Evolutionary conservation across 1,140 invertebrate species (phyloP), one percentile per base, ranked within the genome.

Genomic region (Trichogramma pretiosum): DNA sequence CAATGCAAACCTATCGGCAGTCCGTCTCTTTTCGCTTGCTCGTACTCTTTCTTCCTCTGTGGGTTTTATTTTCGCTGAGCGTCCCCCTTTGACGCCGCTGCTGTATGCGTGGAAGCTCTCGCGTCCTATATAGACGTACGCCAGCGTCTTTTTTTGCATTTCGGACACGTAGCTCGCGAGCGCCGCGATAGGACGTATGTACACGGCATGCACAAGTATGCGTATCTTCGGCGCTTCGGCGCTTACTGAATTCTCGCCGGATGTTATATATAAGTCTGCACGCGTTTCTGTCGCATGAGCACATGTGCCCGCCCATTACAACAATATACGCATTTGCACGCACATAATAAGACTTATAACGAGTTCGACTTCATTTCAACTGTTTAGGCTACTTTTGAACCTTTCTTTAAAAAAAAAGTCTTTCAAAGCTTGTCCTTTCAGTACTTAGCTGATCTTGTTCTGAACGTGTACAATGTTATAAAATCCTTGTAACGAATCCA

Each of bases 1-100:
- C 65, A 67, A 67, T 67, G 62, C 62, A 57, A 22, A 47, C 52
- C 56, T 53, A 48, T 37, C 22, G n/a, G n/a, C n/a, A n/a, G n/a
- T n/a, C n/a, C n/a, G n/a, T 26, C 41, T 22, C 33, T 28, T 21
- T 4, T 21, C 13, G 13, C 13, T n/a, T 41, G 23, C 37, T 23
- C 28, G 45, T 40, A 48, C 33, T 34, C 42, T 40, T 21, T 38
- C 14, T 32, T 39, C n/a, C 43, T 28, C 21, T 24, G 21, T 19
- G 33, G n/a, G 5, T 35, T 37, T 32, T 23, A 24, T 28, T 47
- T 10, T 24, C 26, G 7, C 26, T 30, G 26, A 13, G 26, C 26
- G 26, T 30, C 26, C 33, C 37, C 22, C 33, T 26, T 42, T 42
- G 21, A 30, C 14, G 18, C 24, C 24, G 30, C 22, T 24, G n/a